A percentile compares a stretch with the other conserved stretches of the same genome.
These are phyloP conservation scores for Heterohyrax brucei DNA, from an alignment of 2,797 vertebrate species.

Conservation along the genomic window DNA sequence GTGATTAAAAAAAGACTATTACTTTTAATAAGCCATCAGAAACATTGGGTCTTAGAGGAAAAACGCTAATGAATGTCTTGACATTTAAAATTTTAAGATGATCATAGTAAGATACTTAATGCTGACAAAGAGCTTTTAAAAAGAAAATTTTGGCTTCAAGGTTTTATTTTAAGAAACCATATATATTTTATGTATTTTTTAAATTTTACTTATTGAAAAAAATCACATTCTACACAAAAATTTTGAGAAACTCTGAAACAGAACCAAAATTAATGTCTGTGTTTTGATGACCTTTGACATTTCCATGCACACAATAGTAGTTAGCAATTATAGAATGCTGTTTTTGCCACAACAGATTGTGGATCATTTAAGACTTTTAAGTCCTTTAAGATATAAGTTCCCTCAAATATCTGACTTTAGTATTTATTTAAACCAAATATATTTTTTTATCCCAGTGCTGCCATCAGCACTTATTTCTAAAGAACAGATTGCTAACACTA, in stretches of 20 bases:
- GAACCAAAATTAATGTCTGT: conserved; percentile 37
- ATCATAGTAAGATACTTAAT: conserved; percentile 8
- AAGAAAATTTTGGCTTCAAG: conserved; percentile 16
- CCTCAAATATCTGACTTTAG: conserved; percentile 62
- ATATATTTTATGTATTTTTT: not conserved
- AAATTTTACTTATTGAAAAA: conserved; percentile 16
- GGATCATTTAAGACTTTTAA: not conserved
- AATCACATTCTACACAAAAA: not conserved
- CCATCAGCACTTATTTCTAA: conserved; percentile 43
- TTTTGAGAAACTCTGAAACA: not conserved
- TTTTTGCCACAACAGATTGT: not conserved
- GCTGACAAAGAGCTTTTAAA: not conserved
- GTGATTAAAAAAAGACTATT: conserved; percentile 51
- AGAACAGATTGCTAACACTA: not conserved
- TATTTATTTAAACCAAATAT: conserved; percentile 28
- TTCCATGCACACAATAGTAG: not conserved
- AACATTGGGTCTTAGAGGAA: not conserved
- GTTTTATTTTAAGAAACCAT: not conserved
- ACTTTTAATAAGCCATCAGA: not conserved
- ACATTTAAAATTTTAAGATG: conserved; percentile 6
- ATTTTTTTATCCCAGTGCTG: not conserved
- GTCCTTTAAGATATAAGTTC: not conserved
- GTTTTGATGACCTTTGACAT: conserved; percentile 29
- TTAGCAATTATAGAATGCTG: conserved; percentile 7
- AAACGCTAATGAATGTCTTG: conserved; percentile 39